phyloP scores from a whole-genome alignment of 2,888 invertebrate genomes.

The Steinernema carpocapsae region DNA sequence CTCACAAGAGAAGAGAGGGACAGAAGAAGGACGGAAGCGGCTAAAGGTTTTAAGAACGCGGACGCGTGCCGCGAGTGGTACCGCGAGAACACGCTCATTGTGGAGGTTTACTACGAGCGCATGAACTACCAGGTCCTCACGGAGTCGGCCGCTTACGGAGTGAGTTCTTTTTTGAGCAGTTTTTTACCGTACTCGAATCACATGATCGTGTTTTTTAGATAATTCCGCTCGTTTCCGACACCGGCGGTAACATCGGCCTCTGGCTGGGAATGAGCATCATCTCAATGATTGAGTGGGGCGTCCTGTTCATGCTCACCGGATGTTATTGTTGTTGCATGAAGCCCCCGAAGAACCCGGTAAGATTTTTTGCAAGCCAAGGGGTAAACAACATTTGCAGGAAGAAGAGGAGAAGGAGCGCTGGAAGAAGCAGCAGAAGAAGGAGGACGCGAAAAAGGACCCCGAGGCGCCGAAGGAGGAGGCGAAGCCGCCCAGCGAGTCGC shows the following conservation, averaged over 20 bases:
- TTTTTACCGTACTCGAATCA: too few relatives aligned
- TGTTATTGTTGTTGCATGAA: slow-evolving; percentile 28
- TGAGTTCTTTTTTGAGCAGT: slow-evolving; percentile 34
- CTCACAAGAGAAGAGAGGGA: too few relatives aligned
- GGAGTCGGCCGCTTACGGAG: slow-evolving; percentile 61
- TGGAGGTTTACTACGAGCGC: slow-evolving; percentile 70
- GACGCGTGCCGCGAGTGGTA: slow-evolving; percentile 51
- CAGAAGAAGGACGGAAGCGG: neutral
- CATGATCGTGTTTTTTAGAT: neutral
- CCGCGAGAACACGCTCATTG: slow-evolving; percentile 68
- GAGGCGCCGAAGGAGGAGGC: neutral
- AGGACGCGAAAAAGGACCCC: neutral
- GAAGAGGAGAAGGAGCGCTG: slow-evolving; percentile 2
- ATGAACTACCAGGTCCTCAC: slow-evolving; percentile 68
- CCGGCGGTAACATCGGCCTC: slow-evolving; percentile 30
- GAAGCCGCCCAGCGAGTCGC: slow-evolving; percentile 23
- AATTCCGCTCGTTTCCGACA: slow-evolving; percentile 21
- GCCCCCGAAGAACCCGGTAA: neutral
- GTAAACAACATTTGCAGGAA: neutral
- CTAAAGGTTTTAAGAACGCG: slow-evolving; percentile 19
- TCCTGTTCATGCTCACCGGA: slow-evolving; percentile 16
- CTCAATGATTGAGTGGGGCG: slow-evolving; percentile 32
- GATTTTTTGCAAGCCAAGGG: neutral
- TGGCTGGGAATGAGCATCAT: slow-evolving; percentile 30
- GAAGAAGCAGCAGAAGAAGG: slow-evolving; percentile 21